Conservation (phyloP, 2,888 invertebrate genomes). For the Ecliptopera silaceata region DNA sequence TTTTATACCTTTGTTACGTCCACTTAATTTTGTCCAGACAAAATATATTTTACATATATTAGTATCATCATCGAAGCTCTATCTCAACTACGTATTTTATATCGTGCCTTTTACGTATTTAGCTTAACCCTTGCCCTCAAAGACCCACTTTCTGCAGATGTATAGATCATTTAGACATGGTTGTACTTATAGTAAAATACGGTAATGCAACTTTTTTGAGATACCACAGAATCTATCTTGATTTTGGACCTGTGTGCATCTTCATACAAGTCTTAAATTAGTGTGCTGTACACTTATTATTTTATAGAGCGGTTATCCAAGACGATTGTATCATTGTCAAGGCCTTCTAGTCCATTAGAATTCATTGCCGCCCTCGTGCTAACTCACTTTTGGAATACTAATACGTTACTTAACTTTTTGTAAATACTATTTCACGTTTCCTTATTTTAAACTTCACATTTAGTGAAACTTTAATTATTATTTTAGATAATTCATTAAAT, state of each 20-base stretch:
- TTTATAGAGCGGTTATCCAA: constrained; percentile 60
- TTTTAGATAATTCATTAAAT: background rate
- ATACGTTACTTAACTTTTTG: constrained; percentile 59
- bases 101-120: too few relatives aligned
- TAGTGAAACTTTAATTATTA: background rate
- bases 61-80: too few relatives aligned
- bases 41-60: too few relatives aligned
- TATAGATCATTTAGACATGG: too few relatives aligned
- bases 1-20: too few relatives aligned
- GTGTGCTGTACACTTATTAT: constrained; percentile 37
- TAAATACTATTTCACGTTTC: constrained; percentile 51
- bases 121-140: too few relatives aligned
- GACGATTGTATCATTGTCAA: constrained; percentile 73
- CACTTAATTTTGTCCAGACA: too few relatives aligned
- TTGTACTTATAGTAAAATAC: too few relatives aligned
- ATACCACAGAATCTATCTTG: too few relatives aligned
- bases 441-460: constrained; percentile 41
- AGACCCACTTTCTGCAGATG: too few relatives aligned
- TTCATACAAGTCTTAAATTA: constrained; percentile 18
- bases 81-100: too few relatives aligned
- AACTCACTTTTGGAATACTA: constrained; percentile 69
- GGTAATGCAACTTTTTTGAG: too few relatives aligned
- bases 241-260: background rate
- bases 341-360: constrained; percentile 72
- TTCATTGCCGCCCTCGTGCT: constrained; percentile 70